Percentiles rank a stretch among this genome's conserved stretches.
Conservation (phyloP, 1,140 invertebrate genomes). For the Apocrypta bakeri region DNA sequence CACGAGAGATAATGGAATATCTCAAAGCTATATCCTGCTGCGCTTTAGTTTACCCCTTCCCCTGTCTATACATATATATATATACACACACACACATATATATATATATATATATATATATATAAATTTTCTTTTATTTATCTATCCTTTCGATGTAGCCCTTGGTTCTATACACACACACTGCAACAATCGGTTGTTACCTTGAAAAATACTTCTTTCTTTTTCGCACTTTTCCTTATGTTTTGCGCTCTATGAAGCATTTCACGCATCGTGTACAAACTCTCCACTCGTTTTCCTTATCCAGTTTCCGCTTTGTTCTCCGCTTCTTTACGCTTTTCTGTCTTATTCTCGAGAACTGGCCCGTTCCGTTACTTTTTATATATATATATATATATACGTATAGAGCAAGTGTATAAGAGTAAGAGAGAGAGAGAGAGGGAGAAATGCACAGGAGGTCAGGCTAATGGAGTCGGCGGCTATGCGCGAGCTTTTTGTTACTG, state of each 20-base stretch:
- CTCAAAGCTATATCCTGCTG: constrained; percentile 7
- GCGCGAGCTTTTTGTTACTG: constrained; percentile 60
- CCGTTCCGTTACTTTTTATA: constrained; percentile 54
- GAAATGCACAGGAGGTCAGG: constrained; percentile 50
- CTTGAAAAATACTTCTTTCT: not conserved
- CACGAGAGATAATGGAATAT: constrained; percentile 46
- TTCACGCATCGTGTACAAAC: not conserved
- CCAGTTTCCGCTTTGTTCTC: constrained; percentile 17
- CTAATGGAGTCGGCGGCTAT: constrained; percentile 66
- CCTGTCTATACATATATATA: too few relatives aligned
- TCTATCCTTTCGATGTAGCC: not conserved
- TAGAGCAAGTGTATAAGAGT: not conserved
- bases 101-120: not conserved
- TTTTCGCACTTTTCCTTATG: constrained; percentile 30
- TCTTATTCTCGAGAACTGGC: constrained; percentile 50
- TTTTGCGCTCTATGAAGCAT: not conserved
- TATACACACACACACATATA: too few relatives aligned
- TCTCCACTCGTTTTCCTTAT: not conserved
- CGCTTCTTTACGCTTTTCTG: constrained; percentile 45
- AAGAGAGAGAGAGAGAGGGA: too few relatives aligned
- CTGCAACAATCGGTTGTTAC: constrained; percentile 37
- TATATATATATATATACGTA: not conserved
- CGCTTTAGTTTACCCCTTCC: not conserved
- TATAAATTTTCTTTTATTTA: constrained; percentile 24
- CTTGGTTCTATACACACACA: not conserved